A percentile compares a stretch with the other conserved stretches of the same genome.
Evolutionary conservation across 2,888 invertebrate species (phyloP).

Genomic region (Flexamia atlantica): DNA sequence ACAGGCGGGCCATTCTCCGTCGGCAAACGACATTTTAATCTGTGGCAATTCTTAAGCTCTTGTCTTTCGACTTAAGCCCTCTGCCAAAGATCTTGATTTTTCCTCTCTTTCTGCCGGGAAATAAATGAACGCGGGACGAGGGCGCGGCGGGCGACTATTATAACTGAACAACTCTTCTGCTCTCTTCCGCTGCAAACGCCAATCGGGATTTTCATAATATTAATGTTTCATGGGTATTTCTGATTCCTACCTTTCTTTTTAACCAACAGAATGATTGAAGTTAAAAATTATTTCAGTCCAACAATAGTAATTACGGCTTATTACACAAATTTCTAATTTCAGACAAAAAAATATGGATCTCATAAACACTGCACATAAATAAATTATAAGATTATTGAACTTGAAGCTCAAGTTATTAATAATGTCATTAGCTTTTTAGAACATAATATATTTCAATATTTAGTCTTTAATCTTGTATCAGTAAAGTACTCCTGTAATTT

Average conservation of each 20-base stretch:
- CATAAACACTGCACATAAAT: too few species aligned
- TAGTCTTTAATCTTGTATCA: too few species aligned
- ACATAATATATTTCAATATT: too few species aligned
- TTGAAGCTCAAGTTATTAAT: too few species aligned
- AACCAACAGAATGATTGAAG: too few species aligned
- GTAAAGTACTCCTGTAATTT: too few species aligned
- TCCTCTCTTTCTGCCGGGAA: conserved; percentile 62
- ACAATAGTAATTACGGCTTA: too few species aligned
- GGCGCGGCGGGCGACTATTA: conserved; percentile 7
- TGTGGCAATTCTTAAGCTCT: conserved; percentile 64
- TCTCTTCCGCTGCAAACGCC: conserved; percentile 13
- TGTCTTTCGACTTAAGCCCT: conserved; percentile 62
- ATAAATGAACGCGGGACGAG: conserved; percentile 56
- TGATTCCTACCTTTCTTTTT: background rate
- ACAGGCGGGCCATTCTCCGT: conserved; percentile 27
- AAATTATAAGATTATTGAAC: too few species aligned
- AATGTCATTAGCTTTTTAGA: too few species aligned
- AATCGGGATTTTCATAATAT: conserved; percentile 2
- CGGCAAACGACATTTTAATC: conserved; percentile 65
- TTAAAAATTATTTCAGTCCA: too few species aligned
- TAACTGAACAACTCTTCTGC: background rate
- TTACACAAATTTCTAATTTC: too few species aligned
- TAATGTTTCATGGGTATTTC: background rate
- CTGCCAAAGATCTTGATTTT: conserved; percentile 63
- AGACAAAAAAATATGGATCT: too few species aligned